phyloP scores from a whole-genome alignment of 2,113 vertebrate genomes.

The Saguinus midas region DNA sequence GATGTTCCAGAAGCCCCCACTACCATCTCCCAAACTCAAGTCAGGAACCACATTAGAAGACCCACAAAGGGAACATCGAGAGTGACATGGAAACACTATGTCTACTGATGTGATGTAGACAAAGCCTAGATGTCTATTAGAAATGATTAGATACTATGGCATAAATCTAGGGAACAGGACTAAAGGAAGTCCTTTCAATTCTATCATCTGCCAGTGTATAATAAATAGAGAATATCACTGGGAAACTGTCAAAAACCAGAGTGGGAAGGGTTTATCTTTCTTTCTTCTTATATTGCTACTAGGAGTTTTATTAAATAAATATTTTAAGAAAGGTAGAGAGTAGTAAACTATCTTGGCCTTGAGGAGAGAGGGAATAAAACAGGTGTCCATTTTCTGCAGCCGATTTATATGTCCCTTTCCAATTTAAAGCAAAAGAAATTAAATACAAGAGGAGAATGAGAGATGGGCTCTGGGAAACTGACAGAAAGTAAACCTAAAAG shows the following conservation, averaged over 20 bases:
- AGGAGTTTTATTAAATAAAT: slow-evolving; percentile 18
- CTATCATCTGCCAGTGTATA: neutral
- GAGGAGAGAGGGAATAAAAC: neutral
- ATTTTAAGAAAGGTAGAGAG: neutral
- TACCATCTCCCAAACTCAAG: neutral
- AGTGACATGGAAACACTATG: neutral
- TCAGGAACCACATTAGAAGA: neutral
- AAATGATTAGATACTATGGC: slow-evolving; percentile 37
- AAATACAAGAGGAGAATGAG: neutral
- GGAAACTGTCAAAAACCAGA: slow-evolving; percentile 30
- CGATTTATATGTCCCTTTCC: neutral
- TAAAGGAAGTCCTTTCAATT: slow-evolving; percentile 9
- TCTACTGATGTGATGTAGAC: neutral
- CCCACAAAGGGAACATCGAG: neutral
- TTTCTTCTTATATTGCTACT: neutral
- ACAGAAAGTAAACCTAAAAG: neutral
- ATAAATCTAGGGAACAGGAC: neutral
- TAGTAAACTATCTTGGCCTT: neutral
- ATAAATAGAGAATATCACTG: slow-evolving; percentile 15
- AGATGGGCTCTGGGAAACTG: neutral
- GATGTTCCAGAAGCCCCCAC: neutral
- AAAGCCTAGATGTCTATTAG: neutral
- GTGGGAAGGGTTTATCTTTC: neutral
- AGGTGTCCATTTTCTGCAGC: neutral
- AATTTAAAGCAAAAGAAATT: slow-evolving; percentile 33